Evolutionary conservation across 2,797 vertebrate species (phyloP).

Genomic region (Myotis findleyi): DNA sequence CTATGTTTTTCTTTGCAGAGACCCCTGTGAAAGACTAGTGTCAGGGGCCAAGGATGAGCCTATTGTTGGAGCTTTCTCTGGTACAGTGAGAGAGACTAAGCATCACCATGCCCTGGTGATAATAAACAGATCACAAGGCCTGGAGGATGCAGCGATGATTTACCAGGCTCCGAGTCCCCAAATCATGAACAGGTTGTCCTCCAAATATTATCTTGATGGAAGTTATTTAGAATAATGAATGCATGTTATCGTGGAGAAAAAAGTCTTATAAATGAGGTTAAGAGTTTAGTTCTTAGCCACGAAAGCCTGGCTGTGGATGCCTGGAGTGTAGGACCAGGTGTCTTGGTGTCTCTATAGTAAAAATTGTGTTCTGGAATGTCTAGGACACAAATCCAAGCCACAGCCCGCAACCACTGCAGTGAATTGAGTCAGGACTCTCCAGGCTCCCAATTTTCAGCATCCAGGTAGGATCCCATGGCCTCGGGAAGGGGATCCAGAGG

Average conservation of each 20-base stretch:
- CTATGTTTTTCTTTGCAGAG: background rate
- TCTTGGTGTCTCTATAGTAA: background rate
- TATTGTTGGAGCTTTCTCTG: background rate
- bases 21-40: background rate
- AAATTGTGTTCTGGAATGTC: background rate
- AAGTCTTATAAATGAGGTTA: background rate
- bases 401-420: background rate
- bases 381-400: background rate
- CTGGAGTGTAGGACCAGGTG: background rate
- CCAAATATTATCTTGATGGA: conserved; percentile 20
- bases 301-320: background rate
- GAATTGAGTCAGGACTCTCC: background rate
- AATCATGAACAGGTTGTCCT: conserved; percentile 37
- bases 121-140: background rate
- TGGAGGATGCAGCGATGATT: background rate
- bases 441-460: background rate
- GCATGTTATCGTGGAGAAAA: background rate
- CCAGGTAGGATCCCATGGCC: background rate
- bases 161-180: background rate
- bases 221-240: conserved; percentile 50
- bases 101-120: background rate
- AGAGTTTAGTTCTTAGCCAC: background rate
- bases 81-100: background rate
- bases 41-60: background rate
- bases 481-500: no score